phyloP scores from a whole-genome alignment of 2,113 vertebrate genomes.

The Cyprinus carpio region DNA sequence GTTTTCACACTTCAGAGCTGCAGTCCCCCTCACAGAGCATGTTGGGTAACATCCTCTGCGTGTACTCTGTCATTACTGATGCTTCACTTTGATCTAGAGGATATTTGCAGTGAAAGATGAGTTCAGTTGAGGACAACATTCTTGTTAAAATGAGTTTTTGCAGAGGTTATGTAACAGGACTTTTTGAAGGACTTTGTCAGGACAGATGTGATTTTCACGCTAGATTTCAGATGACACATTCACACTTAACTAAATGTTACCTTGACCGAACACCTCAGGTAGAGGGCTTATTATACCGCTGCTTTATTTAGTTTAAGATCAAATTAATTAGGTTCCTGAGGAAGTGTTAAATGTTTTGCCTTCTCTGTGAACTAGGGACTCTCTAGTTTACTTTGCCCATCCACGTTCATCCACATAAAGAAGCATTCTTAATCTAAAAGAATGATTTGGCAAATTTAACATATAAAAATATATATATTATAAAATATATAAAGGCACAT shows the following conservation, averaged over 20 bases:
- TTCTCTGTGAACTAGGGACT: not conserved
- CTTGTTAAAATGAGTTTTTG: not conserved
- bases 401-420: not conserved
- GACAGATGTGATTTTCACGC: not conserved
- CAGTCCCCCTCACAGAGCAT: not conserved
- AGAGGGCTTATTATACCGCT: not conserved
- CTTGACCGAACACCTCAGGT: not conserved
- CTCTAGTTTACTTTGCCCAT: not conserved
- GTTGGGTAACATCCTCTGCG: slow-evolving; percentile 14
- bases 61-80: not conserved
- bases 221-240: not conserved
- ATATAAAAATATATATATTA: too few species aligned
- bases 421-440: not conserved
- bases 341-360: slow-evolving; percentile 15
- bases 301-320: slow-evolving; percentile 13
- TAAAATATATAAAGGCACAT: too few species aligned
- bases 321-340: not conserved
- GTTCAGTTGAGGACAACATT: not conserved
- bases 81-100: not conserved
- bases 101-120: slow-evolving; percentile 30
- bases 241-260: not conserved
- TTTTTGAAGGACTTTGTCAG: not conserved
- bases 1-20: not conserved
- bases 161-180: slow-evolving; percentile 1
- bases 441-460: not conserved